Conservation (phyloP, 1,140 invertebrate species). For the Achatina immaculata region DNA sequence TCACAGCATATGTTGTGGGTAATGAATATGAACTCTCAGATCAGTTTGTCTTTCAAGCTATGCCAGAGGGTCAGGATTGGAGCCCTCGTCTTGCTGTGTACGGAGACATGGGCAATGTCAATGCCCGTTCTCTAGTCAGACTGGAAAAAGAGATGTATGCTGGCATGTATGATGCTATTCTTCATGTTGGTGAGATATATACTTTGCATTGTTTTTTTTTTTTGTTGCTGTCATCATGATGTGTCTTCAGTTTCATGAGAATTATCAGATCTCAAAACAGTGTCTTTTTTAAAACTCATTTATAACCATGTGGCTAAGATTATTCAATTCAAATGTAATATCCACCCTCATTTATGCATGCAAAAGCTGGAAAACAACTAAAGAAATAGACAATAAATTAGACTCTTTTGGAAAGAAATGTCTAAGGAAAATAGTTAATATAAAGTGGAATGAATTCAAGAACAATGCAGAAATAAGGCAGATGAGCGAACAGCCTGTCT, state of each 20-base stretch:
- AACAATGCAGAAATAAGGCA: too few species aligned
- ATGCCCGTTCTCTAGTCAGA: conserved; percentile 83
- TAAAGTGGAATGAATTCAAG: too few species aligned
- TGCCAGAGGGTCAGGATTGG: conserved; percentile 75
- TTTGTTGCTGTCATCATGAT: neutral
- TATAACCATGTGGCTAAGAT: too few species aligned
- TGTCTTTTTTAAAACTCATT: too few species aligned
- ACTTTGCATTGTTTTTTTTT: too few species aligned
- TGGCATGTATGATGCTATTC: conserved; percentile 86
- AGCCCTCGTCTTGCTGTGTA: conserved; percentile 85
- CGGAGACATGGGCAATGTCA: conserved; percentile 92
- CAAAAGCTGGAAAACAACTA: too few species aligned
- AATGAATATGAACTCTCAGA: conserved; percentile 54
- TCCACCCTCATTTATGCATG: too few species aligned
- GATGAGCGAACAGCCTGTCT: too few species aligned
- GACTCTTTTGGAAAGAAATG: too few species aligned
- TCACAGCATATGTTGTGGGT: conserved; percentile 62
- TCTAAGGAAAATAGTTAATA: too few species aligned
- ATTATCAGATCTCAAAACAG: neutral
- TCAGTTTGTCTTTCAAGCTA: conserved; percentile 51
- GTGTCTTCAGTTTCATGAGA: neutral
- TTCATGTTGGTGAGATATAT: conserved; percentile 85
- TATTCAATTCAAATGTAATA: too few species aligned
- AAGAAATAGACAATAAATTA: too few species aligned
- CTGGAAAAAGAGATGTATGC: conserved; percentile 85